Evolutionary conservation across 2,797 vertebrate species (phyloP), one percentile per base, ranked within the genome.

Genomic region (Hoplostethus mediterraneus): DNA sequence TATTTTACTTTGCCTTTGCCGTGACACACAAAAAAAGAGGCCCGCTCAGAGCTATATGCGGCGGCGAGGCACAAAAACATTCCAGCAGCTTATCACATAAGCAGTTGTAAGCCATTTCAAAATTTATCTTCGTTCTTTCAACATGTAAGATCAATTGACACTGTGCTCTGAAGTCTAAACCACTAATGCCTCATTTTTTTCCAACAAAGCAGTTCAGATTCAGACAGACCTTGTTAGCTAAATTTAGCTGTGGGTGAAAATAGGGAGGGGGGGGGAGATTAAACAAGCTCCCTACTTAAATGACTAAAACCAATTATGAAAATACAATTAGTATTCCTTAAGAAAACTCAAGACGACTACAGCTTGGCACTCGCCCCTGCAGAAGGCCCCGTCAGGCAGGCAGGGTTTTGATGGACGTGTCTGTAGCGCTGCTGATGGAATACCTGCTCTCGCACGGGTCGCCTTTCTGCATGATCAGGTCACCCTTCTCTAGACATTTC

Each of bases 181-280:
- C 73, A 80, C 58, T 85, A 81, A 81, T 71, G 55, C 67, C 54
- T 84, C 48, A 21, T 70, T 56, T 31, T 80, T 71, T 81, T 75
- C 68, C 30, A 86, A 84, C 80, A 90, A 91, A 89, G 82, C 76
- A 67, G 82, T 82, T 87, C 71, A 83, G 40, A 85, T 87, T 78
- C 60, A 84, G 67, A 79, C 61, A 84, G 80, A 82, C 77, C 81
- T 82, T 82, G 77, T 73, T 82, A 73, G 82, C 78, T 90, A 85
- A 84, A 89, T 87, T 82, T 90, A 80, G 85, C 84, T 89, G 70
- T 72, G 86, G 84, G 87, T 90, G 71, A 85, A 90, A 87, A 83
- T 58, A 59, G 21, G 21, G 21, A 1, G 42, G 65, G 68, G 58
- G 56, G 17, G 10, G 67, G 51, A 79, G 51, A 79, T 83, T 87